Evolutionary conservation across 2,113 vertebrate species (phyloP).

Genomic region (Plecotus auritus): DNA sequence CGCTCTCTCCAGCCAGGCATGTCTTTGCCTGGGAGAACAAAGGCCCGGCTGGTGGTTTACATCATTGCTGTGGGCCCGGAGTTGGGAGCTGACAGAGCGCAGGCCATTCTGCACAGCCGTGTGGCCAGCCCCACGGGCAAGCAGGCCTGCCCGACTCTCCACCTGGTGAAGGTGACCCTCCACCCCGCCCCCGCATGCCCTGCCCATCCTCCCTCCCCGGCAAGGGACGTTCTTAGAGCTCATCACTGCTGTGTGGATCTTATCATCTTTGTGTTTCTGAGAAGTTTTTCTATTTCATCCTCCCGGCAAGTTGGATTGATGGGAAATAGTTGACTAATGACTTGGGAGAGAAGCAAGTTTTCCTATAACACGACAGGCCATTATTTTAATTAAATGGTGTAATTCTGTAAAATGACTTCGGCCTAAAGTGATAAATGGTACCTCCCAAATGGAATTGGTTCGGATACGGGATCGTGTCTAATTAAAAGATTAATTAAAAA

Average conservation of each 20-base stretch:
- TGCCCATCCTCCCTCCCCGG: neutral
- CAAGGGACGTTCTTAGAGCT: neutral
- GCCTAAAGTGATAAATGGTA: neutral
- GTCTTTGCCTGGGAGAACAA: neutral
- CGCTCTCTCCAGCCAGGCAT: neutral
- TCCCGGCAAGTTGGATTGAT: neutral
- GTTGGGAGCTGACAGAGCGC: neutral
- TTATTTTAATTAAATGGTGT: neutral
- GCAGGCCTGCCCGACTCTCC: neutral
- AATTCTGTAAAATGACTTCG: neutral
- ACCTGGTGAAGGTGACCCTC: neutral
- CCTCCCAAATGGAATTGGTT: neutral
- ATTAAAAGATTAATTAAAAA: neutral
- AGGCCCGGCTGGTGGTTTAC: too few species aligned
- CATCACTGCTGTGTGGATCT: neutral
- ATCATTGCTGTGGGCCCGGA: too few species aligned
- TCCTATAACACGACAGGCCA: neutral
- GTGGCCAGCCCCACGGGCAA: neutral
- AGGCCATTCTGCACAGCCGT: neutral
- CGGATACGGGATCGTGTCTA: neutral
- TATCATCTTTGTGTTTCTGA: neutral
- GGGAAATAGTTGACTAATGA: neutral
- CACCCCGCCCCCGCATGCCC: neutral
- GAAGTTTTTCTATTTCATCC: neutral
- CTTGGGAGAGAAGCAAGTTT: neutral